Conservation (phyloP, 2,888 invertebrate genomes). For the Ophioninae sp. region DNA sequence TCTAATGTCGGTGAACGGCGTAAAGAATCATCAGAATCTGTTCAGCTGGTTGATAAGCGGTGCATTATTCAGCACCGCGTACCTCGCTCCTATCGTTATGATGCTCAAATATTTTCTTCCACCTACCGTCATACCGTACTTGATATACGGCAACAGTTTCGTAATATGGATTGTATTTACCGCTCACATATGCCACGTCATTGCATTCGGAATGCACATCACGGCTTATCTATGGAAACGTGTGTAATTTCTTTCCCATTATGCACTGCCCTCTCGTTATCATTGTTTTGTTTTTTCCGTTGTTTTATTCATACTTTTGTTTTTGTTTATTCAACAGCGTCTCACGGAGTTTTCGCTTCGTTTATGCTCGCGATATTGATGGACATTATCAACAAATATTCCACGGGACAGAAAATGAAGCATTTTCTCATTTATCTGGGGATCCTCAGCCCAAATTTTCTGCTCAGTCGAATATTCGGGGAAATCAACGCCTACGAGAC, state of each 20-base stretch:
- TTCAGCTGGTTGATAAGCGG: constrained; percentile 77
- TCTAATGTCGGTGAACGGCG: constrained; percentile 78
- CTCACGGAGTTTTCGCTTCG: constrained; percentile 59
- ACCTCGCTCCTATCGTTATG: constrained; percentile 72
- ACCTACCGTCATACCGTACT: constrained; percentile 72
- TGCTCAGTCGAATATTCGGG: constrained; percentile 72
- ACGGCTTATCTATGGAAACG: constrained; percentile 77
- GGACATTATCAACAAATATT: constrained; percentile 52
- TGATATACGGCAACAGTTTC: constrained; percentile 76
- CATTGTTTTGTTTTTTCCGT: not conserved
- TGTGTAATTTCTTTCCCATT: constrained; percentile 66
- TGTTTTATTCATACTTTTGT: not conserved
- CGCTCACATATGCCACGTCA: constrained; percentile 73
- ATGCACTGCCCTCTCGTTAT: not conserved
- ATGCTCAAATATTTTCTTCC: constrained; percentile 74
- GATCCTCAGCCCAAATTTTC: constrained; percentile 75
- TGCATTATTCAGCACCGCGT: constrained; percentile 71
- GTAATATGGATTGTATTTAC: constrained; percentile 75
- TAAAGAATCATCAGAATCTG: constrained; percentile 74
- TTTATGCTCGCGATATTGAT: constrained; percentile 59
- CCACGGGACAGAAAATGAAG: constrained; percentile 37
- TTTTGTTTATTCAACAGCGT: constrained; percentile 44
- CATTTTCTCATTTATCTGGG: constrained; percentile 70
- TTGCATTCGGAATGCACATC: constrained; percentile 77
- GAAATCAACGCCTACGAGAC: constrained; percentile 76